A percentile compares a stretch with the other conserved stretches of the same genome.
These are phyloP conservation scores for Leiothrix lutea DNA, from an alignment of 2,113 vertebrate species.

Conservation along the genomic window DNA sequence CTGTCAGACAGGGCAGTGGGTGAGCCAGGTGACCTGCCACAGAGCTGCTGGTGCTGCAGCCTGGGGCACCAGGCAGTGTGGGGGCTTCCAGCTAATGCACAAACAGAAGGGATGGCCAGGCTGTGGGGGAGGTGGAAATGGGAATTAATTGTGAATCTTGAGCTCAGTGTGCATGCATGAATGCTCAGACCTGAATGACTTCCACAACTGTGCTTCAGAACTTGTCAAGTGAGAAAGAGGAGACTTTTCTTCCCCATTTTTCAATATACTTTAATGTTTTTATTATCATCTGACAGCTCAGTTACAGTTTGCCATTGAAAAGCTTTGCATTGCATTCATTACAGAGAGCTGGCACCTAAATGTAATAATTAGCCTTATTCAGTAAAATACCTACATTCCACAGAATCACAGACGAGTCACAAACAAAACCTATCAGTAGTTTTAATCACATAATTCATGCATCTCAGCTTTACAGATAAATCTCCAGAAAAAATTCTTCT, in stretches of 20 bases:
- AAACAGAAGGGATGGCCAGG: not conserved
- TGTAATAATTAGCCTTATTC: not conserved
- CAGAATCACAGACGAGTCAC: not conserved
- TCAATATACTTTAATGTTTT: not conserved
- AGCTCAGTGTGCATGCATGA: constrained; percentile 36
- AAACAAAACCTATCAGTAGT: constrained; percentile 3
- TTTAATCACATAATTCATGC: constrained; percentile 18
- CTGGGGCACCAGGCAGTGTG: not conserved
- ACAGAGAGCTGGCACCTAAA: not conserved
- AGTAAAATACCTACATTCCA: constrained; percentile 7
- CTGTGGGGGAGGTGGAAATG: constrained; percentile 7
- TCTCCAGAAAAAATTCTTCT: not conserved
- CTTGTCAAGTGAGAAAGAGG: not conserved
- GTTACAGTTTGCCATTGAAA: constrained; percentile 12
- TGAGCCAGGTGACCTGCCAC: not conserved
- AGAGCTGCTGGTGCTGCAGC: not conserved
- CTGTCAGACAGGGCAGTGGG: not conserved
- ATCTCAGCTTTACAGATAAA: not conserved
- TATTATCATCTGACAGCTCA: not conserved
- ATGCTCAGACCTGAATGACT: constrained; percentile 43
- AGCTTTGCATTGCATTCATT: not conserved
- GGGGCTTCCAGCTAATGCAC: not conserved
- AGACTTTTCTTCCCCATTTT: not conserved
- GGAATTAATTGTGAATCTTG: constrained; percentile 10
- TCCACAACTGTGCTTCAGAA: not conserved